Conservation (phyloP, 2,888 invertebrate genomes). For the Fragum fragum region DNA sequence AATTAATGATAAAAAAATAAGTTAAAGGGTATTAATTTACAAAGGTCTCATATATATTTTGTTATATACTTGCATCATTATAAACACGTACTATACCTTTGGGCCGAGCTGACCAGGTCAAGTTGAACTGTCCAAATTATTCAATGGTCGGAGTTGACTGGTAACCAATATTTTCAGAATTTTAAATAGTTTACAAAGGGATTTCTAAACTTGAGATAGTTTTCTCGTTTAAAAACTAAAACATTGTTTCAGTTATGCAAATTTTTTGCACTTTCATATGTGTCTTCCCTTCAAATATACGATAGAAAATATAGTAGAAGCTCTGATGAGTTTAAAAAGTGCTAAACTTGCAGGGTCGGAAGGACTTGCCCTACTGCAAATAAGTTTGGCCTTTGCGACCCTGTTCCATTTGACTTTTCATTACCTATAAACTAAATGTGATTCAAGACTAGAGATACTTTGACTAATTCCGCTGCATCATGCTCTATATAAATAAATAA, state of each 20-base stretch:
- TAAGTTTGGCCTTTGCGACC: constrained; percentile 4
- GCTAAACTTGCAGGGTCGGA: constrained; percentile 1
- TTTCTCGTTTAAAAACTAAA: background rate
- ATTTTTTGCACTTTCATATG: background rate
- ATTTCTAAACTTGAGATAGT: background rate
- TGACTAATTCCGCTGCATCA: background rate
- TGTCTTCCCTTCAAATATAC: background rate
- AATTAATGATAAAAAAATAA: no score
- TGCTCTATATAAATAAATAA: background rate
- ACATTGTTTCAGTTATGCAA: background rate
- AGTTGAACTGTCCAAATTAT: no score
- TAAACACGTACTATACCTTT: no score
- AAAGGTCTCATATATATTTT: no score
- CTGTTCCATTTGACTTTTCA: background rate
- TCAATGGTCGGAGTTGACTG: no score
- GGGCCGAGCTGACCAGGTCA: no score
- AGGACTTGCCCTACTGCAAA: constrained; percentile 19
- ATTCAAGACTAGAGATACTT: background rate
- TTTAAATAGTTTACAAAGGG: background rate
- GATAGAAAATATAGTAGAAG: no score
- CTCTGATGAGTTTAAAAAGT: background rate
- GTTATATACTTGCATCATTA: no score
- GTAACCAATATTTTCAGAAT: no score
- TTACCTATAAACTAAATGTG: background rate
- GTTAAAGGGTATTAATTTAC: no score